A percentile compares a stretch with the other conserved stretches of the same genome.
phyloP scores from a whole-genome alignment of 2,797 vertebrate genomes.

The Pampus argenteus region DNA sequence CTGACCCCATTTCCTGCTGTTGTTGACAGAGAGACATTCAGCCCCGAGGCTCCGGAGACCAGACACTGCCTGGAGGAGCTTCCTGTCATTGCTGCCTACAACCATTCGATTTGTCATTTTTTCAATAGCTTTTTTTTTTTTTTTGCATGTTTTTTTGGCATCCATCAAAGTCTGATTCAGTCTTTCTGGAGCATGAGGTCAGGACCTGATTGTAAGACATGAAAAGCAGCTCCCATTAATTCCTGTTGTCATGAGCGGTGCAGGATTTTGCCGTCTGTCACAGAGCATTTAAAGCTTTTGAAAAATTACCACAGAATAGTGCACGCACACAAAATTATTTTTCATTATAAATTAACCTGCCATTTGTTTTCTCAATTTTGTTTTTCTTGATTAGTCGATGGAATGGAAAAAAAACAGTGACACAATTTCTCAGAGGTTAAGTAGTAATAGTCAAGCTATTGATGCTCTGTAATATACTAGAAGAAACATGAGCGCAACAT shows the following conservation, averaged over 20 bases:
- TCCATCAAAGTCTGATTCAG: conserved; percentile 36
- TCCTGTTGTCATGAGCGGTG: conserved; percentile 13
- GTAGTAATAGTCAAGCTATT: neutral
- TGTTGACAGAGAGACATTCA: conserved; percentile 64
- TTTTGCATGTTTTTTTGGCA: neutral
- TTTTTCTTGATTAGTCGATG: no score
- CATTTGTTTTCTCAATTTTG: no score
- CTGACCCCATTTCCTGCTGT: conserved; percentile 76
- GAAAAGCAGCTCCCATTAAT: conserved; percentile 5
- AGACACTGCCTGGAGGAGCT: conserved; percentile 68
- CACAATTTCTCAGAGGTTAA: no score
- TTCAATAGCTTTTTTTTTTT: conserved; percentile 13
- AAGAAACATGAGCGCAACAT: neutral
- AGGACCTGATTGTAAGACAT: conserved; percentile 27
- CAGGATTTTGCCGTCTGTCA: conserved; percentile 1
- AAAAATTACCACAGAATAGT: neutral
- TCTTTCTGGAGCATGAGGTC: conserved; percentile 45
- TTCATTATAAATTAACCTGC: no score
- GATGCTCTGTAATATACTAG: no score
- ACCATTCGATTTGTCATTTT: conserved; percentile 51
- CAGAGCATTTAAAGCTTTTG: neutral
- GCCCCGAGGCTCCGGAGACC: conserved; percentile 52
- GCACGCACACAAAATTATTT: no score
- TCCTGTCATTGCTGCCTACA: conserved; percentile 53
- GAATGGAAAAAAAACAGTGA: no score